Evolutionary conservation across 2,888 invertebrate genomes (phyloP).

Genomic region (Ashinkailepas kermadecensis): DNA sequence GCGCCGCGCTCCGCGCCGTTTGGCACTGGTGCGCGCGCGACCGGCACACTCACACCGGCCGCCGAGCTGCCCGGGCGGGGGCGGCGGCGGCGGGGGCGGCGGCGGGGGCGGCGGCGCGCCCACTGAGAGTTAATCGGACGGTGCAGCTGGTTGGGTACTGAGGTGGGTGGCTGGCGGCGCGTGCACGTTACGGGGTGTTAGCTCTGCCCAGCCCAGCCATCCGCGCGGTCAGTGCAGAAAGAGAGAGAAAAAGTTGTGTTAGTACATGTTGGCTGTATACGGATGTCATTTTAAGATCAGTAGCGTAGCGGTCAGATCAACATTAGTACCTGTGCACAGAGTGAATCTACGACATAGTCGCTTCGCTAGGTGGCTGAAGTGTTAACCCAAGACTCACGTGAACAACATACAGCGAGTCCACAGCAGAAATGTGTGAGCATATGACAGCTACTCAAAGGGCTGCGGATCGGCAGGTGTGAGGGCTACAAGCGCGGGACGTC

Average conservation of each 20-base stretch:
- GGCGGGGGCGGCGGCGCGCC: neutral
- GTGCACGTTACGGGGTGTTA: constrained; percentile 21
- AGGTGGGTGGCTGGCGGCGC: neutral
- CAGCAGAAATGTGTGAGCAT: neutral
- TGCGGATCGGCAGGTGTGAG: neutral
- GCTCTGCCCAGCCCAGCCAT: neutral
- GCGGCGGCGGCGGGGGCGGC: too few relatives aligned
- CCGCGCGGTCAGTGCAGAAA: neutral
- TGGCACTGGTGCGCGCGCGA: neutral
- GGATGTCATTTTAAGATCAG: neutral
- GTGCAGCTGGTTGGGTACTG: neutral
- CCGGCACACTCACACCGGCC: neutral
- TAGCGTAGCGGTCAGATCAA: neutral
- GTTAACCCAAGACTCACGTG: neutral
- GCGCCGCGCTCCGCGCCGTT: neutral
- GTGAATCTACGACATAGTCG: neutral
- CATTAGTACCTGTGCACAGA: constrained; percentile 4
- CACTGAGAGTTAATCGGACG: neutral
- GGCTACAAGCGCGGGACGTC: neutral
- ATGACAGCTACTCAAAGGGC: neutral
- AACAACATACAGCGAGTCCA: neutral
- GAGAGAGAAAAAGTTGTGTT: constrained; percentile 1
- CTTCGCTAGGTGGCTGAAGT: neutral
- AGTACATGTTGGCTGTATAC: constrained; percentile 12
- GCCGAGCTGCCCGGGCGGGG: too few relatives aligned